A percentile compares a stretch with the other conserved stretches of the same genome.
Evolutionary conservation across 2,888 invertebrate genomes (phyloP).

Genomic region (Meiosimyza decipiens): DNA sequence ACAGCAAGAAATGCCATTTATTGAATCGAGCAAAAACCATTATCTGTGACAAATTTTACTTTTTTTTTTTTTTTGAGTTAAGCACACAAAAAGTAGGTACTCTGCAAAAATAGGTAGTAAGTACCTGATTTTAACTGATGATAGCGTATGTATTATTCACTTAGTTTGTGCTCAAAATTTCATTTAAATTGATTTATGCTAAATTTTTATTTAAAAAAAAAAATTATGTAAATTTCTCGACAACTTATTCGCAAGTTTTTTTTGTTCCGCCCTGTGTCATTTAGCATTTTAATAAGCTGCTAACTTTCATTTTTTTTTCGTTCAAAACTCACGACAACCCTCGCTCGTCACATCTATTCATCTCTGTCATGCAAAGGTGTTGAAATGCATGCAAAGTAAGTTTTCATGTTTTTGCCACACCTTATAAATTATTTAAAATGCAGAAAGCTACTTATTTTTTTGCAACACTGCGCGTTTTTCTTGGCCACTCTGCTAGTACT

Average conservation of each 20-base stretch:
- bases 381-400: constrained; percentile 21
- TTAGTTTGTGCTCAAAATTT: not conserved
- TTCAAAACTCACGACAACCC: too few species aligned
- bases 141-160: too few species aligned
- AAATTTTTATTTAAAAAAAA: not conserved
- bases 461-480: constrained; percentile 1
- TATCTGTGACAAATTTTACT: too few species aligned
- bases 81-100: too few species aligned
- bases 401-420: constrained; percentile 27
- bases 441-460: not conserved
- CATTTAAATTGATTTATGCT: constrained; percentile 9
- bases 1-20: too few species aligned
- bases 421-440: constrained; percentile 25
- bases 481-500: not conserved
- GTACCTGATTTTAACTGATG: too few species aligned
- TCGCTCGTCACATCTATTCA: not conserved
- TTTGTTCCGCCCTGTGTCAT: not conserved
- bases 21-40: too few species aligned
- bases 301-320: not conserved
- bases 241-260: not conserved
- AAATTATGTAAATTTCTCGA: too few species aligned
- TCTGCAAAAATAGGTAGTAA: too few species aligned
- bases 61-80: too few species aligned
- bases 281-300: not conserved
- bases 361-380: constrained; percentile 11